Base-by-base conservation (phyloP, 2,797 vertebrate genomes). In the Percopsis omiscomaycus region DNA sequence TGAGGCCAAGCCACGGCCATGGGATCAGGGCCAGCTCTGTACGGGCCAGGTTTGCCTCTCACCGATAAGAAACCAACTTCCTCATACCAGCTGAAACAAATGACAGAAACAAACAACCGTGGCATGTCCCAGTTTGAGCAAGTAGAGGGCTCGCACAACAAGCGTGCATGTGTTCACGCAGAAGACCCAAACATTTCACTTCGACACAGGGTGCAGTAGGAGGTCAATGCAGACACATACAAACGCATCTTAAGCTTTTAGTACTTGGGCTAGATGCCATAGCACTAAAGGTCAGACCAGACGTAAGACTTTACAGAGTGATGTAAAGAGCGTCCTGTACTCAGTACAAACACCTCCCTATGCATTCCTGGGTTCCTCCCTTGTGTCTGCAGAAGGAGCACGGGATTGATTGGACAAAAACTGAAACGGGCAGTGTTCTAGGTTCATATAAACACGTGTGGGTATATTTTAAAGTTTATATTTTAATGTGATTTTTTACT, bases 351-450 rank as follows among this genome's bases (percentile, higher is more conserved):
- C 16, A 12, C 57, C 76, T 76, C 71, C 63, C 66, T 30, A 27
- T 72, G 56, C 77, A 89, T 84, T 84, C 83, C 76, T 73, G 32
- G 28, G 65, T 66, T 59, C 68, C 75, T 84, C 75, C 71, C 64
- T 62, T 27, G 3, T 44, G 63, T 9, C 32, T 60, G 46, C 16
- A 57, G 22, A 62, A 3, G 30, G 11, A 64, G 44, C 30, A 55
- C 32, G 37, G n/a, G 46, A 54, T 46, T 50, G 68, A 12, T 9
- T 48, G 8, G 45, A 49, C 54, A 60, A 8, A 46, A 15, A 63
- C 12, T n/a, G 66, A 37, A 14, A 14, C 10, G 27, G 61, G 37
- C 6, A 44, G 46, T 10, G n/a, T 4, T 15, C 14, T 8, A 37
- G 37, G 3, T 53, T 44, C 13, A 29, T 3, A 44, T 42, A 42